Percentiles rank a stretch among this genome's conserved stretches.
Evolutionary conservation across 1,140 invertebrate genomes (phyloP).

Genomic region (Pachyrhynchus sulphureomaculatus): DNA sequence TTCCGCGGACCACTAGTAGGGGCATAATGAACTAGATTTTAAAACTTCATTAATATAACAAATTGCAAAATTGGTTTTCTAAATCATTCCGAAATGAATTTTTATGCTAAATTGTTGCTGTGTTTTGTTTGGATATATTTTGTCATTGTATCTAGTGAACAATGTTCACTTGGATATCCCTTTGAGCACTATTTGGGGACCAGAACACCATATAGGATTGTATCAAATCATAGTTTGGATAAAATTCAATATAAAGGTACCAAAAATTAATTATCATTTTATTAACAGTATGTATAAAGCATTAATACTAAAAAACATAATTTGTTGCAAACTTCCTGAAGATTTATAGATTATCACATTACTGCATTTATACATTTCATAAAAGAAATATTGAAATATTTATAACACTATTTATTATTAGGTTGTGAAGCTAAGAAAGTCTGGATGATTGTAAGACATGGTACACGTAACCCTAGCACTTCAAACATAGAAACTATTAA

Average conservation of each 20-base stretch:
- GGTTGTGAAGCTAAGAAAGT: constrained; percentile 63
- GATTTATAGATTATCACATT: too few relatives aligned
- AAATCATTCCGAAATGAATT: too few relatives aligned
- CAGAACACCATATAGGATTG: constrained; percentile 63
- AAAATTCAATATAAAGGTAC: constrained; percentile 57
- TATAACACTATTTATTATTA: too few relatives aligned
- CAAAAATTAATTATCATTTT: not conserved
- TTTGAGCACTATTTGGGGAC: constrained; percentile 54
- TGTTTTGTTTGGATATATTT: constrained; percentile 1
- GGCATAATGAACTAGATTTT: too few relatives aligned
- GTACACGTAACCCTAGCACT: constrained; percentile 63
- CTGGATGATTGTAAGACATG: constrained; percentile 69
- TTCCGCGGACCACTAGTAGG: not conserved
- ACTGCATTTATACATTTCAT: too few relatives aligned
- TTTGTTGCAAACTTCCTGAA: too few relatives aligned
- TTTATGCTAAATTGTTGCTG: not conserved
- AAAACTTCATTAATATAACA: too few relatives aligned
- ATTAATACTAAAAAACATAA: too few relatives aligned
- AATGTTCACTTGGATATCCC: constrained; percentile 23
- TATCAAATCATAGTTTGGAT: constrained; percentile 60
- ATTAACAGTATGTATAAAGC: not conserved
- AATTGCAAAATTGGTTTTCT: too few relatives aligned
- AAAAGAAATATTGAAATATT: too few relatives aligned
- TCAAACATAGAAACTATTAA: constrained; percentile 57
- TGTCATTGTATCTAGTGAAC: constrained; percentile 1